These are phyloP conservation scores for Ricordea florida DNA, from an alignment of 92 coral and sea anemone genomes.

Conservation along the genomic window DNA sequence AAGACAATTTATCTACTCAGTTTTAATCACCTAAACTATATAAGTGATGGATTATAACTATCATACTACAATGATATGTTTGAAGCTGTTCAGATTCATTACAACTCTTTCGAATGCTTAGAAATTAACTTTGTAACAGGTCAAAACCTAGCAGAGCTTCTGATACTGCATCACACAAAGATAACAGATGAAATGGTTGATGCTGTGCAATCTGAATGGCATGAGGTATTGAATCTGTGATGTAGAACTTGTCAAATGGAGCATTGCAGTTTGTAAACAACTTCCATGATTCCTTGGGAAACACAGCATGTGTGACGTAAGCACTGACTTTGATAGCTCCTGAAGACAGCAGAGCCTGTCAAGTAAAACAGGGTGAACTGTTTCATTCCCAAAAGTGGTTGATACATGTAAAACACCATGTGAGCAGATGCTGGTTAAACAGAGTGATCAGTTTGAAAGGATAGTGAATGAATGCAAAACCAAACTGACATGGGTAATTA, in stretches of 20 bases:
- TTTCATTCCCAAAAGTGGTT: too few relatives aligned
- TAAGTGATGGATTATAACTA: too few relatives aligned
- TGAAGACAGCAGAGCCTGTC: constrained; percentile 77
- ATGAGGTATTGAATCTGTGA: constrained; percentile 96
- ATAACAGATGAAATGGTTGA: constrained; percentile 83
- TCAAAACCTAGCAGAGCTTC: constrained; percentile 92
- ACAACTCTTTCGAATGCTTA: too few relatives aligned
- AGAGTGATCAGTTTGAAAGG: too few relatives aligned
- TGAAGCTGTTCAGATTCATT: too few relatives aligned
- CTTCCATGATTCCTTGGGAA: constrained; percentile 94
- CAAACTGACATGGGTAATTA: too few relatives aligned
- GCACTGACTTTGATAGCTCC: constrained; percentile 95
- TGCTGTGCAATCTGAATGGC: constrained; percentile 74
- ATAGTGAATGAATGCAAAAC: too few relatives aligned
- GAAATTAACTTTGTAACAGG: constrained; percentile 72
- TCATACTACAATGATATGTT: too few relatives aligned
- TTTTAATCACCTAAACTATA: too few relatives aligned
- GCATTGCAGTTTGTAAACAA: constrained; percentile 87
- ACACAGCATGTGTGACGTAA: constrained; percentile 94
- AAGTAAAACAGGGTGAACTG: neutral
- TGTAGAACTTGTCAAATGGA: constrained; percentile 89
- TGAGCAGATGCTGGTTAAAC: too few relatives aligned
- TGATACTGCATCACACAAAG: constrained; percentile 86
- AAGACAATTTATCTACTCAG: too few relatives aligned
- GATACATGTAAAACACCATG: too few relatives aligned